phyloP scores from a whole-genome alignment of 2,888 invertebrate species.

The Chironomus riparius region DNA sequence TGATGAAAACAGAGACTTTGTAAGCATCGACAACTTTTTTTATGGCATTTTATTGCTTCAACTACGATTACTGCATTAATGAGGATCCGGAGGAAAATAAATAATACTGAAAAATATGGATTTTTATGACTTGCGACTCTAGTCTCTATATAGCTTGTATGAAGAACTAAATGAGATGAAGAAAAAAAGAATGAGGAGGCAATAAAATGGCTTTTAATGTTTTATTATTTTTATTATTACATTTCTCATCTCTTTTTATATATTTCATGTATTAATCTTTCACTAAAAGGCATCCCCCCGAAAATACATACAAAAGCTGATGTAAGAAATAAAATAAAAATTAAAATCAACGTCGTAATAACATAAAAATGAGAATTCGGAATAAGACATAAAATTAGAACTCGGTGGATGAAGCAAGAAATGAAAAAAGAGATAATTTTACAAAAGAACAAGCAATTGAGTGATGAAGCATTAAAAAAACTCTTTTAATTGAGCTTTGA shows the following conservation, averaged over 20 bases:
- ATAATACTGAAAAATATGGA: background rate
- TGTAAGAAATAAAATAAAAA: background rate
- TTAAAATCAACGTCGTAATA: background rate
- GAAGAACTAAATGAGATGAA: background rate
- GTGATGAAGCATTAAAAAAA: background rate
- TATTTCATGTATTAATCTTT: background rate
- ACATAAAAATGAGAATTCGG: background rate
- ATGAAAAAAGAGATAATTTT: background rate
- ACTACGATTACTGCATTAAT: background rate
- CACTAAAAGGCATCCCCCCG: background rate
- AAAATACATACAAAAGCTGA: background rate
- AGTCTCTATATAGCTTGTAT: background rate
- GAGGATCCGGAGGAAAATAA: background rate
- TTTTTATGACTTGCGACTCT: background rate
- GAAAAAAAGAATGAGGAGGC: background rate
- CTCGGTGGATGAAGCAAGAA: background rate
- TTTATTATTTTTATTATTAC: background rate
- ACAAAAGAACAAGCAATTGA: background rate
- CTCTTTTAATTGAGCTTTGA: background rate
- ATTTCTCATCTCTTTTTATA: background rate
- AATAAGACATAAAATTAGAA: background rate
- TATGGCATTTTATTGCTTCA: constrained; percentile 3
- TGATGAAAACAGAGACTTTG: background rate
- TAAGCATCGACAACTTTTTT: background rate
- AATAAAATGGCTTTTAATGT: constrained; percentile 4